A percentile compares a stretch with the other conserved stretches of the same genome.
Evolutionary conservation across 2,113 vertebrate genomes (phyloP).

Genomic region (Perognathus longimembris): DNA sequence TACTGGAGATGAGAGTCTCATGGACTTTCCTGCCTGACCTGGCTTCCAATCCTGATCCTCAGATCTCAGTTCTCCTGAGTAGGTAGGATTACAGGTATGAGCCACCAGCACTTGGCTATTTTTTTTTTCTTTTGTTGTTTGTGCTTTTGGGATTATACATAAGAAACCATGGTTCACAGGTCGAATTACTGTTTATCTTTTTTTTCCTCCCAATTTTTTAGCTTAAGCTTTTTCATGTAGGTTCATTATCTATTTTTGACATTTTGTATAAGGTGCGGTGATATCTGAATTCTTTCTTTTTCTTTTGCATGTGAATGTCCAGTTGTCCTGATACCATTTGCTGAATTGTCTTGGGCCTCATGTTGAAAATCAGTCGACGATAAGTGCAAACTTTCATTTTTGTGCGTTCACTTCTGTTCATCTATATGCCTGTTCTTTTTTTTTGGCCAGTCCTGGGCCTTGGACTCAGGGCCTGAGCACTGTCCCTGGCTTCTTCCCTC

Average conservation of each 20-base stretch:
- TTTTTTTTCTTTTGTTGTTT: not conserved
- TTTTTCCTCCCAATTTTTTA: not conserved
- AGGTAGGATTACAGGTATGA: not conserved
- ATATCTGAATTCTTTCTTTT: not conserved
- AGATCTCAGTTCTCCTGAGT: not conserved
- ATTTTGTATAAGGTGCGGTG: not conserved
- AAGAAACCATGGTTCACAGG: constrained; percentile 7
- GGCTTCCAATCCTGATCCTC: not conserved
- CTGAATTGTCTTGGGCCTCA: not conserved
- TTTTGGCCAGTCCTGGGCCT: no score
- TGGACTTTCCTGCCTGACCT: no score
- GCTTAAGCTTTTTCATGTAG: not conserved
- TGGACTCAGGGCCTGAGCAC: no score
- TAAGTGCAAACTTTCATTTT: constrained; percentile 9
- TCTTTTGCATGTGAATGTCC: not conserved
- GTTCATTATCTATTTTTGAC: not conserved
- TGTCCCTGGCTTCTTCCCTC: no score
- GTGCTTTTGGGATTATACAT: not conserved
- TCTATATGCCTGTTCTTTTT: no score
- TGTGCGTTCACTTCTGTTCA: not conserved
- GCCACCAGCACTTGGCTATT: not conserved
- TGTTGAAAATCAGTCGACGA: not conserved
- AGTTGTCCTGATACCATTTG: not conserved
- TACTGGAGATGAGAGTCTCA: no score
- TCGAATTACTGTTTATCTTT: not conserved